Conservation (phyloP, 2,113 vertebrate genomes). For the Cryptomyrus ogoouensis region DNA sequence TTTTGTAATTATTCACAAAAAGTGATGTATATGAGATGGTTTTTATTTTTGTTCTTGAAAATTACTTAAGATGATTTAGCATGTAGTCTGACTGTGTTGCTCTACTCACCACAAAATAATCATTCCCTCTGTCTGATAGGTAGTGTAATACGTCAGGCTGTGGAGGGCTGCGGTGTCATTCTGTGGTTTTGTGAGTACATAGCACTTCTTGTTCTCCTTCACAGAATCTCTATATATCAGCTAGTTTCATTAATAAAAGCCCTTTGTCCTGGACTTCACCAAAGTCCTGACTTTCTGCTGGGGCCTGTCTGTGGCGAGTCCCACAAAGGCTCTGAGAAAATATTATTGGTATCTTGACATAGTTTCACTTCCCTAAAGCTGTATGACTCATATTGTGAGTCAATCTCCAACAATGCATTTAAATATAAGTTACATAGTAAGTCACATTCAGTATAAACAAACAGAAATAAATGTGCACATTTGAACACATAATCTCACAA, state of each 20-base stretch:
- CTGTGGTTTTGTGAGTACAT: background rate
- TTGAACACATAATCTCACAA: background rate
- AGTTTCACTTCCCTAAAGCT: slow-evolving; percentile 6
- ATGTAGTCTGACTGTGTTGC: background rate
- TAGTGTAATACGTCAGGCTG: background rate
- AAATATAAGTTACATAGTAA: background rate
- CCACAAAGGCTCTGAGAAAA: background rate
- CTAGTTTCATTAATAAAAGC: background rate
- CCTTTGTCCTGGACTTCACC: background rate
- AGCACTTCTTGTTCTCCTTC: background rate
- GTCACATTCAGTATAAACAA: background rate
- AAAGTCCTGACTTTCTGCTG: background rate
- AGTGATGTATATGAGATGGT: background rate
- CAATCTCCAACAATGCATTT: background rate
- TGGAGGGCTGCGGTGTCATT: background rate
- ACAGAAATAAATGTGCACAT: background rate
- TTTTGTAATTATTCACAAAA: background rate
- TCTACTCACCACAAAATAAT: background rate
- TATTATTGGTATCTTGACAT: background rate
- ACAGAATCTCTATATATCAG: background rate
- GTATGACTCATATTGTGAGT: background rate
- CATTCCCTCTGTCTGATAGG: background rate
- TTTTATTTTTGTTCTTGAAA: background rate
- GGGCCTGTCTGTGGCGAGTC: background rate
- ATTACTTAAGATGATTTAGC: background rate